Evolutionary conservation across 2,888 invertebrate species (phyloP).

Genomic region (Melanotus villosus): DNA sequence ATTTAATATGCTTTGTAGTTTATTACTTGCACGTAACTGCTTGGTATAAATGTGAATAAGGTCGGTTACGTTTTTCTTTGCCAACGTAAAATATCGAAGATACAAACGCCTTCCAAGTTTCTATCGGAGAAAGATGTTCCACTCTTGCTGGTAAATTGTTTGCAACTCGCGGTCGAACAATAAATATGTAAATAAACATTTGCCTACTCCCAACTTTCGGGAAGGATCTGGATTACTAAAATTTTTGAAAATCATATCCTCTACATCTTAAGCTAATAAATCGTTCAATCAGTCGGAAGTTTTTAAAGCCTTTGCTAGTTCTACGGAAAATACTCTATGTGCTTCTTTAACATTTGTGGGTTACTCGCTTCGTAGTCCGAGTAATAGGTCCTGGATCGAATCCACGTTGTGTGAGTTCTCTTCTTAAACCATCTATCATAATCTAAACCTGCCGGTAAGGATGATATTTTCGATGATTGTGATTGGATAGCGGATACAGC

Average conservation of each 20-base stretch:
- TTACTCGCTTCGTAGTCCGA: constrained; percentile 79
- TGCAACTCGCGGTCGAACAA: constrained; percentile 90
- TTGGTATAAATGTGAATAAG: constrained; percentile 92
- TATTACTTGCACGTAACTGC: constrained; percentile 77
- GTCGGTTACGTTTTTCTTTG: constrained; percentile 85
- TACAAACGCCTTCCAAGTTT: constrained; percentile 84
- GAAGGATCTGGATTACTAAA: constrained; percentile 73
- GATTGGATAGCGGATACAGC: constrained; percentile 43
- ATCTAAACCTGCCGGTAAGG: constrained; percentile 74
- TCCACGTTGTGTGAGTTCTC: constrained; percentile 77
- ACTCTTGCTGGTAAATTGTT: constrained; percentile 79
- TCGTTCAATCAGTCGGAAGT: constrained; percentile 72
- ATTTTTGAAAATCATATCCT: constrained; percentile 72
- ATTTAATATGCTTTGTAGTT: constrained; percentile 85
- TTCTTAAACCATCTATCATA: constrained; percentile 77
- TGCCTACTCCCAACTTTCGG: constrained; percentile 82
- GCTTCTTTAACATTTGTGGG: no score
- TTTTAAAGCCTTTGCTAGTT: constrained; percentile 76
- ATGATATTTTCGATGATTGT: constrained; percentile 58
- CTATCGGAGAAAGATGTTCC: constrained; percentile 67
- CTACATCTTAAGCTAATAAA: constrained; percentile 72
- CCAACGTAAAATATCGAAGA: constrained; percentile 95
- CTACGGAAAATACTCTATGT: constrained; percentile 73
- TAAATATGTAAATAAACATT: constrained; percentile 92
- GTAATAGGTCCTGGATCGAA: constrained; percentile 84